These are phyloP conservation scores for Dreissena rostriformis DNA, from an alignment of 1,140 invertebrate genomes.

Conservation along the genomic window DNA sequence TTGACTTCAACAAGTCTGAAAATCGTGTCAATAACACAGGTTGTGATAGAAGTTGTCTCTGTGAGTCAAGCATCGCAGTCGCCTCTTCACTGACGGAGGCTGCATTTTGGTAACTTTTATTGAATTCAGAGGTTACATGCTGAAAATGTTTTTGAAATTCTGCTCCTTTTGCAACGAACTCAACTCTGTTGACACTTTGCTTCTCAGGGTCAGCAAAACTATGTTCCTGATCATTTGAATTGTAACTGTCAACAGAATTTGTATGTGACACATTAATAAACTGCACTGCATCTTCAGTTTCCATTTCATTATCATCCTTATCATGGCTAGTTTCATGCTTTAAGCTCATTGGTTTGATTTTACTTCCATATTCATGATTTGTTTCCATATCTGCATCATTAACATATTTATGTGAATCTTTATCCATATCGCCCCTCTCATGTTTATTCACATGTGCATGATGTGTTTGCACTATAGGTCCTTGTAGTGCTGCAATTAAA, in stretches of 20 bases:
- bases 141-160: neutral
- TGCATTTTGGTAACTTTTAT: neutral
- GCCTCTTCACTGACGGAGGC: neutral
- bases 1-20: neutral
- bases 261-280: neutral
- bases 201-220: neutral
- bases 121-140: neutral
- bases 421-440: neutral
- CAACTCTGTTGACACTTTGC: neutral
- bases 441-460: neutral
- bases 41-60: neutral
- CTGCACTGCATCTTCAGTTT: neutral
- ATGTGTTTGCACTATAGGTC: neutral
- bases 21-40: neutral
- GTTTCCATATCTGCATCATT: slow-evolving; percentile 1
- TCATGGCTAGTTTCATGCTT: neutral
- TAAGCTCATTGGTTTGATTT: neutral
- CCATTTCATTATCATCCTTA: neutral
- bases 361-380: neutral
- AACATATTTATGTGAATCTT: neutral
- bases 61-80: neutral
- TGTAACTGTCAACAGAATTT: neutral
- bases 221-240: neutral
- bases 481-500: slow-evolving; percentile 43
- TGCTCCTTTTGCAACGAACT: neutral